Evolutionary conservation across 2,113 vertebrate genomes (phyloP).

Genomic region (Ia io): DNA sequence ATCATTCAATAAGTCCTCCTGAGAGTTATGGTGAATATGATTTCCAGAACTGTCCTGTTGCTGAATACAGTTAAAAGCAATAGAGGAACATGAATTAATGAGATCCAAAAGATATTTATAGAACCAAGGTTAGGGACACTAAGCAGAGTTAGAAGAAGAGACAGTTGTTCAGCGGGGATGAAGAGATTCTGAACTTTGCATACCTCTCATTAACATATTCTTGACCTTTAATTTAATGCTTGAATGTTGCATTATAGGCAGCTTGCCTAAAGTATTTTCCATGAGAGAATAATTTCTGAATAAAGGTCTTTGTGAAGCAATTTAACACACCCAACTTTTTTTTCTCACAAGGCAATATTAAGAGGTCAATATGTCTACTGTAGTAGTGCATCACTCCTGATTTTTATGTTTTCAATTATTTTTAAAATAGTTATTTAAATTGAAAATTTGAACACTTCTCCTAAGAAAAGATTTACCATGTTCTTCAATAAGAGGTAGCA

Average conservation of each 20-base stretch:
- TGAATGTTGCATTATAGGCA: slow-evolving; percentile 56
- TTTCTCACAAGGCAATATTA: slow-evolving; percentile 10
- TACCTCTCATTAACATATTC: slow-evolving; percentile 45
- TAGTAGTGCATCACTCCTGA: background rate
- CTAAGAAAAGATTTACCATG: background rate
- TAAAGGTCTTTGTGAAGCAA: slow-evolving; percentile 51
- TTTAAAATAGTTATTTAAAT: slow-evolving; percentile 24
- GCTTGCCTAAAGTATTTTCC: slow-evolving; percentile 53
- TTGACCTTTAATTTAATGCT: slow-evolving; percentile 54
- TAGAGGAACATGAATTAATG: background rate
- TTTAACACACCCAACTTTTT: slow-evolving; percentile 33
- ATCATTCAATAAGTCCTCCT: background rate
- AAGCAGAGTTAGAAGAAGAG: slow-evolving; percentile 4
- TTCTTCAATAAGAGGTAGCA: background rate
- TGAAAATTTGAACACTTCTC: background rate
- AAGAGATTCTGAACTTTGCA: slow-evolving; percentile 8
- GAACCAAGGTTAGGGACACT: background rate
- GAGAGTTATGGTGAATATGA: background rate
- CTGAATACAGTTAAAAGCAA: background rate
- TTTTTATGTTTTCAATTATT: slow-evolving; percentile 24
- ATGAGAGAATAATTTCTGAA: slow-evolving; percentile 46
- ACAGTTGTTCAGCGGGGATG: background rate
- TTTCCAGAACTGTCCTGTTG: background rate
- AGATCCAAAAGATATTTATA: background rate
- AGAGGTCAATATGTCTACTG: slow-evolving; percentile 15